Evolutionary conservation across 35 echinoderm and acorn worm species (phyloP).

Genomic region (Acanthaster planci): DNA sequence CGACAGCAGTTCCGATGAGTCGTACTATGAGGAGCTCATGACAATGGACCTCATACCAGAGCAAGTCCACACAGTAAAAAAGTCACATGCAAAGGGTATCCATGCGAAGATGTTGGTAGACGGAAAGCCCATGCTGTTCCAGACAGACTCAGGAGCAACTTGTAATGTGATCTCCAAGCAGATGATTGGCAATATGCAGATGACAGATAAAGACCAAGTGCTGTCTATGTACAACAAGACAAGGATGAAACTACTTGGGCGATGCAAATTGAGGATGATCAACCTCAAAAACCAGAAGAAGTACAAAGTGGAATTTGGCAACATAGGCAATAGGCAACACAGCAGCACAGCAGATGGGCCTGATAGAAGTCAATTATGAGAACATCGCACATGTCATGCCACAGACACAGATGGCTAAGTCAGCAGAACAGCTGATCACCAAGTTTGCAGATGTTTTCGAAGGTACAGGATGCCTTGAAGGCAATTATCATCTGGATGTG

Average conservation of each 20-base stretch:
- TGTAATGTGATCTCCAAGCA: constrained; percentile 57
- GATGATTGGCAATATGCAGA: neutral
- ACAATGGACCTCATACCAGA: constrained; percentile 34
- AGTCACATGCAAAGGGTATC: neutral
- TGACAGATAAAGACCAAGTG: neutral
- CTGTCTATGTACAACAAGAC: constrained; percentile 74
- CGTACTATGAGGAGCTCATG: constrained; percentile 2
- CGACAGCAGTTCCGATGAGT: neutral
- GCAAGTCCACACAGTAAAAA: neutral
- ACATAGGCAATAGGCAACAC: constrained; percentile 46
- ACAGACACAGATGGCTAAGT: neutral
- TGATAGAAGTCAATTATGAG: constrained; percentile 51
- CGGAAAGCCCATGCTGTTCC: constrained; percentile 25
- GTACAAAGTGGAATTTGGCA: constrained; percentile 49
- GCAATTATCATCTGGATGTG: constrained; percentile 57
- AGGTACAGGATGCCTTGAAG: constrained; percentile 57
- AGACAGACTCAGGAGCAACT: constrained; percentile 55
- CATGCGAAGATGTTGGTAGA: constrained; percentile 23
- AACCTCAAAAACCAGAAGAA: constrained; percentile 72
- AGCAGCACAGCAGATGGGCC: constrained; percentile 59
- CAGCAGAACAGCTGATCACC: constrained; percentile 23
- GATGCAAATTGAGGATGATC: constrained; percentile 50
- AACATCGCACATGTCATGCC: constrained; percentile 46
- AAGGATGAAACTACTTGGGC: constrained; percentile 28
- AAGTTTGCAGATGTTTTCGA: constrained; percentile 65